These are phyloP conservation scores for Drosophila mojavensis DNA, from an alignment of 1,140 invertebrate genomes.

Conservation along the genomic window DNA sequence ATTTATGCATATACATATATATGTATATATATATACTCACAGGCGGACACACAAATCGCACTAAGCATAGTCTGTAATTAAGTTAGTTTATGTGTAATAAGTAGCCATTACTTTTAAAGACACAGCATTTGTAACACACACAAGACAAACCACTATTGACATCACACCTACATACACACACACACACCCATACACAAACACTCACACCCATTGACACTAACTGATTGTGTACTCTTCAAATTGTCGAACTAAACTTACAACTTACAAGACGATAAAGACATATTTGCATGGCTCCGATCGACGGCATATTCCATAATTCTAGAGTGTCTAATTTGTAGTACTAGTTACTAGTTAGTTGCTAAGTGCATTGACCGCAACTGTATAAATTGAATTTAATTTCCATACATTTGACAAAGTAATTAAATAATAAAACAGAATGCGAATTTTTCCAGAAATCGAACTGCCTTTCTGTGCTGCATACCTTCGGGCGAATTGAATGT, in stretches of 20 bases:
- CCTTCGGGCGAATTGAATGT: neutral
- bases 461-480: conserved; percentile 5
- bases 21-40: neutral
- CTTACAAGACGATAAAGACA: neutral
- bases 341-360: conserved; percentile 30
- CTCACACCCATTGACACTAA: neutral
- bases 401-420: conserved; percentile 8
- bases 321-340: conserved; percentile 37
- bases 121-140: conserved; percentile 19
- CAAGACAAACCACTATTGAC: conserved; percentile 41
- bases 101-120: conserved; percentile 21
- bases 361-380: conserved; percentile 30
- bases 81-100: conserved; percentile 29
- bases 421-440: conserved; percentile 1
- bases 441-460: conserved; percentile 15
- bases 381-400: conserved; percentile 57
- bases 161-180: conserved; percentile 37
- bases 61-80: conserved; percentile 40
- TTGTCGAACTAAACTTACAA: conserved; percentile 22
- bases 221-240: neutral
- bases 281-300: conserved; percentile 5
- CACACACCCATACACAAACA: conserved; percentile 23
- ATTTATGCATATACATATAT: too few relatives aligned
- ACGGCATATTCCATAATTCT: conserved; percentile 45
- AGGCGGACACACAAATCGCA: conserved; percentile 25